Conservation (phyloP, 1,140 invertebrate species). For the Leptoteleia sp. region DNA sequence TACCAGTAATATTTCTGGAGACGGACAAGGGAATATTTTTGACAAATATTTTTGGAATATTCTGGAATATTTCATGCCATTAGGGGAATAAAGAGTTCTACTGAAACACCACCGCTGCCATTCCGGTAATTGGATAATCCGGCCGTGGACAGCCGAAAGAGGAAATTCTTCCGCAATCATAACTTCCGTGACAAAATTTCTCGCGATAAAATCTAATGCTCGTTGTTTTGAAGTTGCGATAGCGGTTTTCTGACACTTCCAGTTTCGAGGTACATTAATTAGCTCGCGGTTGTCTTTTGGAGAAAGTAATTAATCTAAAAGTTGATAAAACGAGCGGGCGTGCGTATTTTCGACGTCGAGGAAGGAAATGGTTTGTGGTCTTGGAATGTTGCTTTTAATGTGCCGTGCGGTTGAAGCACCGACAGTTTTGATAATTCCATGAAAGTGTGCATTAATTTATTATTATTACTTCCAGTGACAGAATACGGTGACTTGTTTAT, state of each 20-base stretch:
- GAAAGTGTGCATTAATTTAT: neutral
- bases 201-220: slow-evolving; percentile 20
- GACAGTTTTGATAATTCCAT: slow-evolving; percentile 24
- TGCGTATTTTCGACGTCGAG: slow-evolving; percentile 27
- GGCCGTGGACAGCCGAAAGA: no score
- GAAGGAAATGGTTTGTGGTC: slow-evolving; percentile 45
- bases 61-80: no score
- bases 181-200: slow-evolving; percentile 9
- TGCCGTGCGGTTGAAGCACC: slow-evolving; percentile 4
- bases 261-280: slow-evolving; percentile 32
- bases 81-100: no score
- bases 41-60: no score
- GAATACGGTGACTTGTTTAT: neutral
- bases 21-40: no score
- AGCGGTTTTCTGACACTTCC: slow-evolving; percentile 35
- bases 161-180: slow-evolving; percentile 4
- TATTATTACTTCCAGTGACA: neutral
- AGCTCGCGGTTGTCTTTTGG: slow-evolving; percentile 36
- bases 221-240: slow-evolving; percentile 23
- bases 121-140: slow-evolving; percentile 1
- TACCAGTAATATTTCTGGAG: no score
- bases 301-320: slow-evolving; percentile 52
- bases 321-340: slow-evolving; percentile 42
- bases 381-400: slow-evolving; percentile 32
- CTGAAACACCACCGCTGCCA: neutral